phyloP scores from a whole-genome alignment of 2,888 invertebrate genomes.

The Megalurothrips usitatus region DNA sequence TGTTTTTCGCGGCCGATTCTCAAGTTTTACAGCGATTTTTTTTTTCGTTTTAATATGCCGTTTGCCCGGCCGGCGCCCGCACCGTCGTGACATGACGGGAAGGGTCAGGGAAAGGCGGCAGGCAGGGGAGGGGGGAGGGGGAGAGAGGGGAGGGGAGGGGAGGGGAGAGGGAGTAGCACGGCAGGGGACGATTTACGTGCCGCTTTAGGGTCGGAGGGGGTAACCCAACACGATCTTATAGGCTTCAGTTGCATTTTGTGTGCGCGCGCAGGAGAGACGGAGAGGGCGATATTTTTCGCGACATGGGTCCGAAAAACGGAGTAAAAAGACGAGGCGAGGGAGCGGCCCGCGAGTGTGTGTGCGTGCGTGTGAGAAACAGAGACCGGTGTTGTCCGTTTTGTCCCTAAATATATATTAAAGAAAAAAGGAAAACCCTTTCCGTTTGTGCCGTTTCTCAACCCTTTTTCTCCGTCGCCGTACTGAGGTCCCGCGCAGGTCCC shows the following conservation, averaged over 20 bases:
- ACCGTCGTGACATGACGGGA: too few species aligned
- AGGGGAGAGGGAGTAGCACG: not conserved
- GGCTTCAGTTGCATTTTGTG: not conserved
- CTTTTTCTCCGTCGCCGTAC: not conserved
- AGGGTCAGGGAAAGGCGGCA: too few species aligned
- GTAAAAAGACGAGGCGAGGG: not conserved
- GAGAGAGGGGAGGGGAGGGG: not conserved
- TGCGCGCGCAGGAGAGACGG: not conserved
- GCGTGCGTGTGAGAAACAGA: not conserved
- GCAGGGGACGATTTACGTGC: constrained; percentile 19
- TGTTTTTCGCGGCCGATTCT: too few species aligned
- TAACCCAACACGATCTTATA: constrained; percentile 11
- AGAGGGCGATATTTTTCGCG: not conserved
- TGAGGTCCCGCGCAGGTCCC: not conserved
- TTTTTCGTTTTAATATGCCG: too few species aligned
- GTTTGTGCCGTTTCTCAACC: not conserved
- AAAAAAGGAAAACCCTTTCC: constrained; percentile 12
- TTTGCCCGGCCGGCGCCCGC: too few species aligned
- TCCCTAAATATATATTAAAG: constrained; percentile 20
- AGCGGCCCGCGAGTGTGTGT: not conserved
- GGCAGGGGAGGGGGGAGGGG: too few species aligned
- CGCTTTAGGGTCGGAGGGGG: constrained; percentile 12
- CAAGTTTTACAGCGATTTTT: too few species aligned
- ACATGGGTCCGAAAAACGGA: not conserved
- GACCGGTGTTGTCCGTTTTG: constrained; percentile 2